Conservation (phyloP, 1,140 invertebrate genomes). For the Drosophila nannoptera region DNA sequence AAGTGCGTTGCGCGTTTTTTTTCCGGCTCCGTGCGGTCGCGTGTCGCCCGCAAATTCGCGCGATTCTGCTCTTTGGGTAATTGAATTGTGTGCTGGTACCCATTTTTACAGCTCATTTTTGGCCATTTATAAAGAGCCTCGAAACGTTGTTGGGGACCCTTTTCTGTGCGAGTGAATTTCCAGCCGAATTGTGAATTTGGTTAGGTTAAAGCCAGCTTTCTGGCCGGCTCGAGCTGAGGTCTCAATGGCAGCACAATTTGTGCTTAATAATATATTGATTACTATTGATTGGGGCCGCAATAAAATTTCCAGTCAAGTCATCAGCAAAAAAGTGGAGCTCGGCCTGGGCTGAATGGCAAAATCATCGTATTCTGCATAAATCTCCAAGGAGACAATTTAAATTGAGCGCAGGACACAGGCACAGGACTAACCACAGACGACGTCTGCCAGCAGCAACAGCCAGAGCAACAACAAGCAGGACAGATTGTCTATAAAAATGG, state of each 20-base stretch:
- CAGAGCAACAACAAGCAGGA: slow-evolving; percentile 2
- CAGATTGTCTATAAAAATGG: slow-evolving; percentile 46
- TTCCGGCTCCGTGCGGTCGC: slow-evolving; percentile 41
- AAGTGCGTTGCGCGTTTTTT: slow-evolving; percentile 36
- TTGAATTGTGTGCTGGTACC: slow-evolving; percentile 46
- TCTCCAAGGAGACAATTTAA: slow-evolving; percentile 69
- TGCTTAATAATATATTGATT: slow-evolving; percentile 49
- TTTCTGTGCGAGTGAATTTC: slow-evolving; percentile 40
- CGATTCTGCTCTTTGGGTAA: slow-evolving; percentile 35
- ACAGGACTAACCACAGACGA: slow-evolving; percentile 35
- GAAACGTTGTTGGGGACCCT: slow-evolving; percentile 9
- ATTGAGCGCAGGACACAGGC: slow-evolving; percentile 35
- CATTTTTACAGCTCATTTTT: slow-evolving; percentile 18
- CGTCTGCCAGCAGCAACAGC: slow-evolving; percentile 17
- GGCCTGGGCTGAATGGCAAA: slow-evolving; percentile 10
- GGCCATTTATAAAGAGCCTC: slow-evolving; percentile 21
- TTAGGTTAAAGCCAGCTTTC: background rate
- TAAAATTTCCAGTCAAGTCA: slow-evolving; percentile 30
- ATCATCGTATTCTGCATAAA: slow-evolving; percentile 26
- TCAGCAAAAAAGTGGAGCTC: background rate
- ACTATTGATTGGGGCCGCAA: slow-evolving; percentile 39
- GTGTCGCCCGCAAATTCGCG: slow-evolving; percentile 29
- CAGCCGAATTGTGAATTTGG: background rate
- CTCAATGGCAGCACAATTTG: slow-evolving; percentile 11
- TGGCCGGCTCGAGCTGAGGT: slow-evolving; percentile 5